Conservation (phyloP, 2,113 vertebrate genomes). For the Polyodon spathula region DNA sequence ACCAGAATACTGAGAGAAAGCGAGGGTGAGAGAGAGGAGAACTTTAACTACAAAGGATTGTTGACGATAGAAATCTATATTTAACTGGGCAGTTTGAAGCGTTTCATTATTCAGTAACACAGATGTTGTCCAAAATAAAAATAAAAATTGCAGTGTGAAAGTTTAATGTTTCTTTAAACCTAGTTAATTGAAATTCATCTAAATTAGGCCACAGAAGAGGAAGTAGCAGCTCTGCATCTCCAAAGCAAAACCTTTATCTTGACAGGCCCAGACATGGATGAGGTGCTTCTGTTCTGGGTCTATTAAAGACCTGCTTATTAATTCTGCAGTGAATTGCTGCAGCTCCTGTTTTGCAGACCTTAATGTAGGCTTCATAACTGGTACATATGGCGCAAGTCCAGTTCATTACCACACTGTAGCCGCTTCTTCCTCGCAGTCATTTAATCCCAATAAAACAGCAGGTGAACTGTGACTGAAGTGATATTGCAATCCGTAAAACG, state of each 20-base stretch:
- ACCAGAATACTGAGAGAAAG: no score
- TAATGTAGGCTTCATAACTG: conserved; percentile 45
- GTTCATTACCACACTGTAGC: conserved; percentile 38
- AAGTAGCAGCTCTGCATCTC: conserved; percentile 34
- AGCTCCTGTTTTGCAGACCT: conserved; percentile 31
- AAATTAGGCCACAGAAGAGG: conserved; percentile 37
- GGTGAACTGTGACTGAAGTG: conserved; percentile 26
- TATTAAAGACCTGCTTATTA: conserved; percentile 51
- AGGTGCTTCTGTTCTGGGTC: conserved; percentile 41
- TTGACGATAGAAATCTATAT: no score
- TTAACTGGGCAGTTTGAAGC: no score
- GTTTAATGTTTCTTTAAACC: conserved; percentile 25
- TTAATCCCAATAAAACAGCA: conserved; percentile 27
- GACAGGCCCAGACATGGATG: conserved; percentile 49
- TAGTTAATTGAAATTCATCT: conserved; percentile 26
- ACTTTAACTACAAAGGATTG: no score
- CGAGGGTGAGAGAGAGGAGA: no score
- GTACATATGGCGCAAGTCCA: conserved; percentile 38
- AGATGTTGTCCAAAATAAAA: no score
- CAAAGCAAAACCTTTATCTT: conserved; percentile 40
- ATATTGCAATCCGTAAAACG: conserved; percentile 20
- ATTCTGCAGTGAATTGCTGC: conserved; percentile 38
- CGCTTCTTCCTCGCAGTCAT: conserved; percentile 22
- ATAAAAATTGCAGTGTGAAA: no score
- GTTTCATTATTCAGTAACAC: no score